Percentiles rank a stretch among this genome's conserved stretches.
phyloP scores from a whole-genome alignment of 2,888 invertebrate species.

The Plusia festucae region DNA sequence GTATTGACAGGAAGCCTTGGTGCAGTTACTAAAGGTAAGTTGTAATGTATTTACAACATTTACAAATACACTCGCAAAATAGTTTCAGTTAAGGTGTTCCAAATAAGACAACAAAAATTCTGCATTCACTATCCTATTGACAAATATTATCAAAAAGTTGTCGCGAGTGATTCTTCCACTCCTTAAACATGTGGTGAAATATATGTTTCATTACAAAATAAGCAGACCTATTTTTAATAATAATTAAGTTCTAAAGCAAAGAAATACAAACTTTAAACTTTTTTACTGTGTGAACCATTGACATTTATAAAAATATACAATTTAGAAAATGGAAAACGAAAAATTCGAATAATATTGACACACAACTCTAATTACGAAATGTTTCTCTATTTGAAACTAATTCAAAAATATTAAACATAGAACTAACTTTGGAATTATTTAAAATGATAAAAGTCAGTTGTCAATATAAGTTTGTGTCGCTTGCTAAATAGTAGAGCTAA shows the following conservation, averaged over 20 bases:
- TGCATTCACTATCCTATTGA: too few species aligned
- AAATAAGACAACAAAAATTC: too few species aligned
- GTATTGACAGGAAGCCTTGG: slow-evolving; percentile 61
- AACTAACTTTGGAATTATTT: slow-evolving; percentile 66
- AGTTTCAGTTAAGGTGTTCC: too few species aligned
- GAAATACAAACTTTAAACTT: slow-evolving; percentile 21
- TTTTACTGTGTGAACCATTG: slow-evolving; percentile 33
- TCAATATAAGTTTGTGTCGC: slow-evolving; percentile 48
- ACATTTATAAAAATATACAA: slow-evolving; percentile 43
- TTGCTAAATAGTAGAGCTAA: slow-evolving; percentile 27
- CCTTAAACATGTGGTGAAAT: too few species aligned
- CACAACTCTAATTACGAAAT: slow-evolving; percentile 57
- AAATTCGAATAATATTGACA: slow-evolving; percentile 66
- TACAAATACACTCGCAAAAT: background rate
- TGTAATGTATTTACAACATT: background rate
- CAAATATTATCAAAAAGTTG: background rate
- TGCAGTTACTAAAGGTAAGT: slow-evolving; percentile 66
- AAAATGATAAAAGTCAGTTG: slow-evolving; percentile 61
- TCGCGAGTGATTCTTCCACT: background rate
- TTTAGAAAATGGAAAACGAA: slow-evolving; percentile 66
- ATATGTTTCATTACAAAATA: too few species aligned
- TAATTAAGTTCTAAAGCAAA: background rate
- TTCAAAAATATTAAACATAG: slow-evolving; percentile 65
- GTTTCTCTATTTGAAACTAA: slow-evolving; percentile 71
- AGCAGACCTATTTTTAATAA: too few species aligned